Percentiles rank a stretch among this genome's conserved stretches.
These are phyloP conservation scores for Melospiza melodia DNA, from an alignment of 2,113 vertebrate species.

Conservation along the genomic window DNA sequence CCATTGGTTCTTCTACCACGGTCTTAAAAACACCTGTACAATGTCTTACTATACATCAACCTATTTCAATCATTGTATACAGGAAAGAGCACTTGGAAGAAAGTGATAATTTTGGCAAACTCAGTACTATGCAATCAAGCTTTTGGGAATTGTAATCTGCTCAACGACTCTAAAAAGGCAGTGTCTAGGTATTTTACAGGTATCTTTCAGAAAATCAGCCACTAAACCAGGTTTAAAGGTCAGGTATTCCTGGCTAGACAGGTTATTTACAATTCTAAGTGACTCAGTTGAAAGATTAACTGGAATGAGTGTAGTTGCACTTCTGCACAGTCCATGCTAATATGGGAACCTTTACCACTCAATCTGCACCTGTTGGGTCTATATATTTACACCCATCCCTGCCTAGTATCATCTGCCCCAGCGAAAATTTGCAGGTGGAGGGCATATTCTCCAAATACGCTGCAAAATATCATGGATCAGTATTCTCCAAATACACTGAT, in stretches of 20 bases:
- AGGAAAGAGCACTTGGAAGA: not conserved
- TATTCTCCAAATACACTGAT: not conserved
- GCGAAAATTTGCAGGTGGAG: fast-evolving
- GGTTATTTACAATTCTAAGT: not conserved
- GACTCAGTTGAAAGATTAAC: not conserved
- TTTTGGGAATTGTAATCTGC: not conserved
- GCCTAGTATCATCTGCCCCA: not conserved
- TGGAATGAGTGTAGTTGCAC: not conserved
- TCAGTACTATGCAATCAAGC: not conserved
- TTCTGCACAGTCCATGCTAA: not conserved
- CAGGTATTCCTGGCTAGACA: not conserved
- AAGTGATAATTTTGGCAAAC: not conserved
- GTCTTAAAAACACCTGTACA: fast-evolving
- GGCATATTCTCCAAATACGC: not conserved
- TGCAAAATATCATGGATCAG: not conserved
- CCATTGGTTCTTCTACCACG: not conserved
- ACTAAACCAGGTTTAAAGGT: not conserved
- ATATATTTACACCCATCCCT: not conserved
- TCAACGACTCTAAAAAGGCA: not conserved
- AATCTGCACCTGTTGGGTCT: not conserved
- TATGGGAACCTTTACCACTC: not conserved
- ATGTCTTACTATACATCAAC: not conserved
- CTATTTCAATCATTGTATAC: not conserved
- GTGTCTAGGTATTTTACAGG: not conserved
- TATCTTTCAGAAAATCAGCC: not conserved